A percentile compares a stretch with the other conserved stretches of the same genome.
phyloP scores from a whole-genome alignment of 2,797 vertebrate species.

The Lerista edwardsae region DNA sequence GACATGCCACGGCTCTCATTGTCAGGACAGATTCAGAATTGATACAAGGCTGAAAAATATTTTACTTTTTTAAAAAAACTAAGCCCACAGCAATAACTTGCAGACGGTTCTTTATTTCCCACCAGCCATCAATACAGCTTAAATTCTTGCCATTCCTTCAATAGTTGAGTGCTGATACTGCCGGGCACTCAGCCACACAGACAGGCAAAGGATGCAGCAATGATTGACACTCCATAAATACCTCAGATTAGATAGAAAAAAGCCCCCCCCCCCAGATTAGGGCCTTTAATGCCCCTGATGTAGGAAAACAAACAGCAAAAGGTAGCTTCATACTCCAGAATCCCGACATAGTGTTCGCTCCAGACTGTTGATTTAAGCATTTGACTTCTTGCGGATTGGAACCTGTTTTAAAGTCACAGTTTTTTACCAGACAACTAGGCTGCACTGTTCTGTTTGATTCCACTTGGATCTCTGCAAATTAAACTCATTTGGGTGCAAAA shows the following conservation, averaged over 20 bases:
- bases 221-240: slow-evolving; percentile 44
- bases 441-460: background rate
- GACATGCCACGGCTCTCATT: background rate
- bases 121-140: slow-evolving; percentile 54
- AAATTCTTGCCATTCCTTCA: slow-evolving; percentile 57
- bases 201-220: slow-evolving; percentile 39
- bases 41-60: slow-evolving; percentile 38
- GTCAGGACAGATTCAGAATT: background rate
- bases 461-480: background rate
- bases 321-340: slow-evolving; percentile 38
- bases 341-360: slow-evolving; percentile 15
- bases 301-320: slow-evolving; percentile 32
- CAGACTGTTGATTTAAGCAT: slow-evolving; percentile 1
- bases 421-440: background rate
- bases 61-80: slow-evolving; percentile 44
- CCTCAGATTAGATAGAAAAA: slow-evolving; percentile 29
- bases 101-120: slow-evolving; percentile 57
- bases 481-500: background rate
- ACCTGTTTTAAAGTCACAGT: background rate
- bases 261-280: background rate
- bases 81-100: slow-evolving; percentile 38
- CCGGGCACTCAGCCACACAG: slow-evolving; percentile 50
- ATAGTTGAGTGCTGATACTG: slow-evolving; percentile 44
- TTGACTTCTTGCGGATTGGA: background rate
- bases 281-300: background rate